Base-by-base conservation (phyloP, 2,113 vertebrate genomes). In the Crotalus helleri region DNA sequence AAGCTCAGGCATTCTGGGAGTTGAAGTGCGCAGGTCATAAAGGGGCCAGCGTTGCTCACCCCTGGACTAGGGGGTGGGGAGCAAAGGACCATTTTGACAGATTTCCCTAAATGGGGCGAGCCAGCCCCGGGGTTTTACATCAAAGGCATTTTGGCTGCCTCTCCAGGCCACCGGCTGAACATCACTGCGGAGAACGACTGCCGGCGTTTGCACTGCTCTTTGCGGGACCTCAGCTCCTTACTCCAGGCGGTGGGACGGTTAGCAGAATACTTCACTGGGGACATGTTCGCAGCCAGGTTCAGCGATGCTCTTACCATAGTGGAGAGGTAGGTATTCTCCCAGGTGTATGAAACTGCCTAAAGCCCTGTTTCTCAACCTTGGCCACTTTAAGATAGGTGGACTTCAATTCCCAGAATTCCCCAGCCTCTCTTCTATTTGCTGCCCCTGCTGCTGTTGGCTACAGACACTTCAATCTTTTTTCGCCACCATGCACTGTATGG, bases 181-280 rank as follows among this genome's bases (percentile, higher is more conserved):
- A 99, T 99, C 97, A 98, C 98, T 0, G 99, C 99, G 0, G 99
- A 99, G 97, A 99, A 99, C 0, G 99, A 99, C 93, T 99, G 99
- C 92, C 98, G 99, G 10, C 97, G 98, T 9, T 95, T 99, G 94
- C 99, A 99, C 97, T 99, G 99, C 94, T 99, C 99, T 0, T 97
- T 99, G 96, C 94, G 99, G 91, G 99, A 99, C 96, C 97, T 99
- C 94, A 99, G 99, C 97, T 99, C 99, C 81, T 97, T 99, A 64
- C 98, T 99, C 93, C 99, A 99, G 96, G 99, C 99, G 0, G 99
- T 98, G 0, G 99, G 99, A 3, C 98, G 99, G 4, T 93, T 99
- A 54, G 99, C 99, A 0, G 99, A 99, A 92, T 98, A 99, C 96
- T 99, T 99, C 95, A 99, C 97, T 0, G 99, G 99, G 1, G 99